Base-by-base conservation (phyloP, 1,140 invertebrate genomes). In the Bombus pascuorum region DNA sequence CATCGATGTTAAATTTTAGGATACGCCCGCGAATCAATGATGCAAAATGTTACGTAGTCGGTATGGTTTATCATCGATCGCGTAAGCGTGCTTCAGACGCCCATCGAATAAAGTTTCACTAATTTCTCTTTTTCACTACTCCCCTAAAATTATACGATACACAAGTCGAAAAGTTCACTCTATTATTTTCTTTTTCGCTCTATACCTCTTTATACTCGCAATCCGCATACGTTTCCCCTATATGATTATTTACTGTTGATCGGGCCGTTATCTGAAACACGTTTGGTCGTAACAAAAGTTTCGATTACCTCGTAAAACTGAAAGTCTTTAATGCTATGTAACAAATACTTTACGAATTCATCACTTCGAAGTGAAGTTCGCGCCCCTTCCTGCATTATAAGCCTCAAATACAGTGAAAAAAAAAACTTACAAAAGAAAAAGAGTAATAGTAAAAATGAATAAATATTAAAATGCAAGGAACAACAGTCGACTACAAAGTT, bases 281-380 rank as follows among this genome's bases (percentile, higher is more conserved):
- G 47, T 86, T 89, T 83, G 59, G 59, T 75, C 65, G 47, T 82
- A 74, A 87, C 62, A 76, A 83, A 80, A 70, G 80, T 79, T 75
- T 79, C 37, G 42, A 68, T 37, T n/a, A 39, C 6, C 39, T 80
- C 44, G 53, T 85, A 62, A 28, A 83, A 74, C n/a, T 32, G 28
- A 62, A 62, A 88, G 47, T 82, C 53, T 75, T 39, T 72, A 34
- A 81, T 39, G 39, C 42, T 81, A 66, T 59, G 34, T 47, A 86
- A 77, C 44, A 34, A 77, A 81, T 81, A 57, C 34, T 72, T 79
- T 68, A 59, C 44, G 32, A 62, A 76, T 85, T 37, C n/a, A 9
- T 78, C 34, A n/a, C 68, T 82, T 87, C 76, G 78, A 87, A 89
- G 77, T 89, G 73, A 87, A 77, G 70, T 87, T 89, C 86, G 86